Evolutionary conservation across 2,113 vertebrate genomes (phyloP).

Genomic region (Ceyx cyanopectus): DNA sequence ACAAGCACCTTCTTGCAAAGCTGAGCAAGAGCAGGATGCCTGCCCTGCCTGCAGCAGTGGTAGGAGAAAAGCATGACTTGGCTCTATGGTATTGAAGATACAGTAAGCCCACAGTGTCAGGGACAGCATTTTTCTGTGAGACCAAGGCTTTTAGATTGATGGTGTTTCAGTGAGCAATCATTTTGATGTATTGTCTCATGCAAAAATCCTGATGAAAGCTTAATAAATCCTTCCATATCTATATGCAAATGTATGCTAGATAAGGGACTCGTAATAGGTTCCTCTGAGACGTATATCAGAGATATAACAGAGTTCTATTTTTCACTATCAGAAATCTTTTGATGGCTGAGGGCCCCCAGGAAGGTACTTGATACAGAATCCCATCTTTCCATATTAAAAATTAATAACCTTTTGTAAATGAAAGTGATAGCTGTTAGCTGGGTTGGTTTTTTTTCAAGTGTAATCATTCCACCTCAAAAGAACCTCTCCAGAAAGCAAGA

Average conservation of each 20-base stretch:
- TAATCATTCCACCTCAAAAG: not conserved
- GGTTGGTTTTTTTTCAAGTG: not conserved
- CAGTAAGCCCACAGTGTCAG: not conserved
- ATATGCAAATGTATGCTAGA: constrained; percentile 16
- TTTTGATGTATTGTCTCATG: not conserved
- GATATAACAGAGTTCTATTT: not conserved
- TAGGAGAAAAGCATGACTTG: not conserved
- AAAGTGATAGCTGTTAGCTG: not conserved
- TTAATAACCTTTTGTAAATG: not conserved
- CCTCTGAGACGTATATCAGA: not conserved
- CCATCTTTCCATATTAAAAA: constrained; percentile 11
- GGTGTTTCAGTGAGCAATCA: not conserved
- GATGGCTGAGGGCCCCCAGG: not conserved
- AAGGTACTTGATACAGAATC: not conserved
- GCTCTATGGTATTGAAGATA: not conserved
- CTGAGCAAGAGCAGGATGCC: not conserved
- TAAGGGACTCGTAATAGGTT: not conserved
- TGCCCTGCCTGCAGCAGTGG: not conserved
- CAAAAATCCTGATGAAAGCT: not conserved
- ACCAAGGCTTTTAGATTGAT: not conserved
- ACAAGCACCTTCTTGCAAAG: not conserved
- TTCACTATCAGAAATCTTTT: not conserved
- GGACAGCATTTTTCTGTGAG: not conserved
- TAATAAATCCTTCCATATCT: not conserved
- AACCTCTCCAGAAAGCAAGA: not conserved